phyloP scores from a whole-genome alignment of 64 coral and sea anemone genomes.

The Dendrophyllia cribrosa region DNA sequence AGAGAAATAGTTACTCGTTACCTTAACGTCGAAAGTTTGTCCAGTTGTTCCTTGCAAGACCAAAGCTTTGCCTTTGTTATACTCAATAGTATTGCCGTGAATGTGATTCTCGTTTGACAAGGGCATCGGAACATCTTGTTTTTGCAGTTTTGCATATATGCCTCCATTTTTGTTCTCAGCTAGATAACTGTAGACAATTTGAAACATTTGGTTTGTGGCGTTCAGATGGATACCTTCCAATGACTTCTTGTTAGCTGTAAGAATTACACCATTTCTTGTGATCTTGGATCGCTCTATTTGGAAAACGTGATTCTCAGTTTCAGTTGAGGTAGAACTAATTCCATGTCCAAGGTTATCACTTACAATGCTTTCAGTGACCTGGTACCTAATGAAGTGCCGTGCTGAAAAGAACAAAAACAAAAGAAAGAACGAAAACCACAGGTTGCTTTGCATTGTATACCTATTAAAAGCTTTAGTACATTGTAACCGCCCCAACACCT shows the following conservation, averaged over 20 bases:
- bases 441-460: not conserved
- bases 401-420: not conserved
- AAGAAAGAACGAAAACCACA: not conserved
- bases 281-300: constrained; percentile 31
- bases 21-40: not conserved
- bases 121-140: not conserved
- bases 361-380: not conserved
- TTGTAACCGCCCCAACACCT: no score
- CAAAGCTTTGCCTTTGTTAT: not conserved
- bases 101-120: not conserved
- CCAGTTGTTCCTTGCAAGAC: not conserved
- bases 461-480: no score
- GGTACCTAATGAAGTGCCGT: not conserved
- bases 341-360: not conserved
- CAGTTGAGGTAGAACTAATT: constrained; percentile 3
- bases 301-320: not conserved
- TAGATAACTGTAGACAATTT: constrained; percentile 4
- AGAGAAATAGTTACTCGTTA: constrained; percentile 56
- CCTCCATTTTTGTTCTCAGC: constrained; percentile 34
- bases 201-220: constrained; percentile 2
- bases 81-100: constrained; percentile 14
- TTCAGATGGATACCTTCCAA: constrained; percentile 6
- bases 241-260: not conserved
- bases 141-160: not conserved
- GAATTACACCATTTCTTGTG: not conserved